Evolutionary conservation across 2,888 invertebrate species (phyloP).

Genomic region (Morpho helenor): DNA sequence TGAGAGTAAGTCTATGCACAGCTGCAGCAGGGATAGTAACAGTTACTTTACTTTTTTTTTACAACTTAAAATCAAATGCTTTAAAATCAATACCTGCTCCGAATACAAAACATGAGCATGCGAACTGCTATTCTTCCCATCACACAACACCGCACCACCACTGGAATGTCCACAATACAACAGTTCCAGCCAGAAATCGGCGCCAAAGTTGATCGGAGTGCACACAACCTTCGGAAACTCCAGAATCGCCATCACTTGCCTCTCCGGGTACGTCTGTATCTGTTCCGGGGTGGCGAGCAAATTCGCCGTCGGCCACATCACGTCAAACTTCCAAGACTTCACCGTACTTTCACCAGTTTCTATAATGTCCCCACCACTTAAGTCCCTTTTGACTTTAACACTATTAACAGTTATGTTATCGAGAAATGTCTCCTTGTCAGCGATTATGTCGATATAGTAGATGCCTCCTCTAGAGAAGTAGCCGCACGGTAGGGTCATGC

Average conservation of each 20-base stretch:
- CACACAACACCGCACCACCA: conserved; percentile 84
- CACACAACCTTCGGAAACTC: conserved; percentile 88
- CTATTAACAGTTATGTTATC: conserved; percentile 33
- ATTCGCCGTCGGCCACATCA: conserved; percentile 88
- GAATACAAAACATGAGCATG: conserved; percentile 84
- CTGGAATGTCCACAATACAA: conserved; percentile 87
- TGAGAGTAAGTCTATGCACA: no score
- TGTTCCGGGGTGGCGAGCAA: conserved; percentile 86
- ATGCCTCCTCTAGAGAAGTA: conserved; percentile 86
- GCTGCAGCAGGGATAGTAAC: no score
- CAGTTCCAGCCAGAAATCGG: conserved; percentile 88
- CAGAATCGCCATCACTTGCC: conserved; percentile 85
- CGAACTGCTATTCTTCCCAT: conserved; percentile 76
- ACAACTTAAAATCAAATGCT: no score
- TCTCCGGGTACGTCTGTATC: conserved; percentile 88
- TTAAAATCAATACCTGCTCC: conserved; percentile 75
- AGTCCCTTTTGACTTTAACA: conserved; percentile 45
- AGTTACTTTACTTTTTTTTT: no score
- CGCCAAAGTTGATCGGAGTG: conserved; percentile 78
- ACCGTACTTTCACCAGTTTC: conserved; percentile 65
- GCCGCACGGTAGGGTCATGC: conserved; percentile 83
- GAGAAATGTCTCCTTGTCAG: conserved; percentile 50
- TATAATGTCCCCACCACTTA: conserved; percentile 53
- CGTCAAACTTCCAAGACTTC: conserved; percentile 83
- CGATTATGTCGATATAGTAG: conserved; percentile 66